Evolutionary conservation across 2,797 vertebrate genomes (phyloP).

Genomic region (Tympanoctomys barrerae): DNA sequence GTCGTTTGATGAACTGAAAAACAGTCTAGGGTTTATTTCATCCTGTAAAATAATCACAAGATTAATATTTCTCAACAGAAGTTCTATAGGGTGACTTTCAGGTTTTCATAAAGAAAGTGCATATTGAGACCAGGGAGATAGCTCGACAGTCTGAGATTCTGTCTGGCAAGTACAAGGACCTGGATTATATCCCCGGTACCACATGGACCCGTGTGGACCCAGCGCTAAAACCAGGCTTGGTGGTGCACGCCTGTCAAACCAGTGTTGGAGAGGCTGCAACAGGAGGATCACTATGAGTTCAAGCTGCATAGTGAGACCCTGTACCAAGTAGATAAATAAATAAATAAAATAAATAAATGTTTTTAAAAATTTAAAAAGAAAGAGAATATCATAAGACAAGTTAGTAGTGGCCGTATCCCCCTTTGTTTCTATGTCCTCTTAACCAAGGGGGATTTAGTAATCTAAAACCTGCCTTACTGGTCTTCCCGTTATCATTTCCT

Average conservation of each 20-base stretch:
- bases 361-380: not conserved
- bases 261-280: no score
- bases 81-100: not conserved
- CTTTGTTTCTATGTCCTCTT: not conserved
- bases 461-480: not conserved
- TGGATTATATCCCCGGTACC: no score
- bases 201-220: no score
- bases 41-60: slow-evolving; percentile 50
- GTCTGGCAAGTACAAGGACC: no score
- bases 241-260: no score
- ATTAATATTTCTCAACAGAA: slow-evolving; percentile 4
- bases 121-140: not conserved
- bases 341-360: no score
- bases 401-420: not conserved
- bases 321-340: no score
- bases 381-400: not conserved
- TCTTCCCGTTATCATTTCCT: not conserved
- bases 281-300: no score
- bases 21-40: slow-evolving; percentile 14
- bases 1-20: not conserved
- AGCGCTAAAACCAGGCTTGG: no score
- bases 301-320: no score
- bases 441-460: not conserved
- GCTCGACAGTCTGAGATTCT: no score
- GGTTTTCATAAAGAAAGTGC: not conserved